A percentile compares a stretch with the other conserved stretches of the same genome.
Evolutionary conservation across 2,113 vertebrate species (phyloP).

Genomic region (Anoplopoma fimbria): DNA sequence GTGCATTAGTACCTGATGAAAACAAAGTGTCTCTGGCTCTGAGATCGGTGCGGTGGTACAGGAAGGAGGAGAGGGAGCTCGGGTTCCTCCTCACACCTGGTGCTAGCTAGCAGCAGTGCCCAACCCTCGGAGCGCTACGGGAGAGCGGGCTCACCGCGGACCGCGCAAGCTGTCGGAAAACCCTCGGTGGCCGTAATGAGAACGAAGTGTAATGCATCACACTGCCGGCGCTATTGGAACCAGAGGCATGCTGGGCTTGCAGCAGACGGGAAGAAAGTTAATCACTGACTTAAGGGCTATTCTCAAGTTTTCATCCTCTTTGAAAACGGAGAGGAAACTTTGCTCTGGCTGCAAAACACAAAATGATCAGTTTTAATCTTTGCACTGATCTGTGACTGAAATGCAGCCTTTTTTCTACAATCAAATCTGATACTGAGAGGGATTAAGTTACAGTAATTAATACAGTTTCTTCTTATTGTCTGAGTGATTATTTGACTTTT

Average conservation of each 20-base stretch:
- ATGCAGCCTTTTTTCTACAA: not conserved
- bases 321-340: conserved; percentile 44
- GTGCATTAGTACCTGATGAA: conserved; percentile 37
- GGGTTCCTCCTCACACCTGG: conserved; percentile 66
- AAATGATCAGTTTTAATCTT: not conserved
- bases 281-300: conserved; percentile 69
- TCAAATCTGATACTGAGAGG: not conserved
- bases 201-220: conserved; percentile 68
- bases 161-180: conserved; percentile 74
- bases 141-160: conserved; percentile 61
- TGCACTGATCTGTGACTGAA: not conserved
- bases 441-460: not conserved
- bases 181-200: conserved; percentile 68
- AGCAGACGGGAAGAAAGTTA: conserved; percentile 65
- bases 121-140: conserved; percentile 58
- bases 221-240: conserved; percentile 62
- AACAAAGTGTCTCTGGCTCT: conserved; percentile 50
- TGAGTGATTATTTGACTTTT: not conserved
- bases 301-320: conserved; percentile 55
- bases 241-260: conserved; percentile 54
- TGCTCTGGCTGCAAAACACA: not conserved
- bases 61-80: conserved; percentile 80
- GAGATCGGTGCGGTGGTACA: conserved; percentile 18
- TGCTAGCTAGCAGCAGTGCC: conserved; percentile 64
- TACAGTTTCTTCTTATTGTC: not conserved